Evolutionary conservation across 2,888 invertebrate species (phyloP), one percentile per base, ranked within the genome.

Genomic region (Linnaemya tessellans): DNA sequence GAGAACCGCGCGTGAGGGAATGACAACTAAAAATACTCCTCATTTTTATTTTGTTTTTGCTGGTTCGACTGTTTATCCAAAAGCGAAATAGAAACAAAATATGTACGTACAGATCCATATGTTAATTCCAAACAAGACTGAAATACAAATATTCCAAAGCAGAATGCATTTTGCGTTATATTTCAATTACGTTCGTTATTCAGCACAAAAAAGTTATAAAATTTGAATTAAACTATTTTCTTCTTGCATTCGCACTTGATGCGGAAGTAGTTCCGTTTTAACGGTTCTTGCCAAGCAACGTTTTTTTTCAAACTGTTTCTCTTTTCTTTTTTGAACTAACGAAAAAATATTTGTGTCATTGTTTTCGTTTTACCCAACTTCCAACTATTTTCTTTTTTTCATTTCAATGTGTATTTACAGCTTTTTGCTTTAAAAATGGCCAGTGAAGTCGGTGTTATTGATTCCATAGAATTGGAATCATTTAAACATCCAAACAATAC

Each of bases 391-490:
- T 22, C 11, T 35, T 30, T 54, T 77, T 77, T 77, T 58, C 11
- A 49, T 64, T 49, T 70, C 3, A 54, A 49, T 58, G 25, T 77
- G 13, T 65, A 82, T 41, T 58, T 74, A 8, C 80, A 77, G 35
- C 35, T 9, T 77, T 41, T 64, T 84, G 71, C 64, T 41, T 54
- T 68, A 67, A 68, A 78, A 54, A 87, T 88, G 87, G 80, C 87
- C 82, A 82, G 80, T 68, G 77, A 84, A 67, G 58, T 78, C 80
- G 84, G 84, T 84, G 79, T 84, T 60, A 78, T 80, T 64, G 80
- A 84, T 75, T 71, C 87, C 71, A 68, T 84, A 22, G 84, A 87
- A 86, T 80, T 87, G 84, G 86, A 81, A 84, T 51, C 73, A 41
- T 49, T 74, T 54, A 84, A 70, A 62, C 78, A 82, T 38, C 75